A percentile compares a stretch with the other conserved stretches of the same genome.
Conservation (phyloP, 2,888 invertebrate species). For the Scelioninae gen. 1 region DNA sequence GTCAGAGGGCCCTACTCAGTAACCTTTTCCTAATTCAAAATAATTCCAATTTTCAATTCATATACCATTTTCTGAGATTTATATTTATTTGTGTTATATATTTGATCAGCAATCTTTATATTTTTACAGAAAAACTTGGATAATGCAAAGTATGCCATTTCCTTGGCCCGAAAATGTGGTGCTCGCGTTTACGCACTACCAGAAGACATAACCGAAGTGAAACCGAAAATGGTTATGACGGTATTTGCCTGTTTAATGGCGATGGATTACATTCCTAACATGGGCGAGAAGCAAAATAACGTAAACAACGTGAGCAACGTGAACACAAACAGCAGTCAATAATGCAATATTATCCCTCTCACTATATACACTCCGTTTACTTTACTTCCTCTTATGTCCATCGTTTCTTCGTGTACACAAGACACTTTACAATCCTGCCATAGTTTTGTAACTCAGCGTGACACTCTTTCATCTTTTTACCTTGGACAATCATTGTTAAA, state of each 20-base stretch:
- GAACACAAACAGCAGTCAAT: conserved; percentile 75
- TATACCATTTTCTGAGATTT: too few relatives aligned
- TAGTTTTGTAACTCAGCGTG: conserved; percentile 56
- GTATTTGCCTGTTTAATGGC: conserved; percentile 99
- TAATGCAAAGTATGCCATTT: conserved; percentile 99
- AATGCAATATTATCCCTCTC: conserved; percentile 28
- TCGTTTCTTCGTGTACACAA: conserved; percentile 48
- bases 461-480: conserved; percentile 45
- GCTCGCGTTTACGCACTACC: conserved; percentile 99
- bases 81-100: too few relatives aligned
- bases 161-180: conserved; percentile 98
- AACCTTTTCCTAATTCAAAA: too few relatives aligned
- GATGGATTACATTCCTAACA: conserved; percentile 95
- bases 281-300: conserved; percentile 86
- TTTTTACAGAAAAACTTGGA: conserved; percentile 92
- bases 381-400: conserved; percentile 12
- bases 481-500: conserved; percentile 52
- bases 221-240: conserved; percentile 99
- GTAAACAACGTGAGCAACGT: conserved; percentile 73
- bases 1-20: too few relatives aligned
- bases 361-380: background rate
- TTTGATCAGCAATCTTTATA: too few relatives aligned
- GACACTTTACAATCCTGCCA: conserved; percentile 67
- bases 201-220: conserved; percentile 99
- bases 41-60: too few relatives aligned